These are phyloP conservation scores for Cydia amplana DNA, from an alignment of 1,140 invertebrate species.

Conservation along the genomic window DNA sequence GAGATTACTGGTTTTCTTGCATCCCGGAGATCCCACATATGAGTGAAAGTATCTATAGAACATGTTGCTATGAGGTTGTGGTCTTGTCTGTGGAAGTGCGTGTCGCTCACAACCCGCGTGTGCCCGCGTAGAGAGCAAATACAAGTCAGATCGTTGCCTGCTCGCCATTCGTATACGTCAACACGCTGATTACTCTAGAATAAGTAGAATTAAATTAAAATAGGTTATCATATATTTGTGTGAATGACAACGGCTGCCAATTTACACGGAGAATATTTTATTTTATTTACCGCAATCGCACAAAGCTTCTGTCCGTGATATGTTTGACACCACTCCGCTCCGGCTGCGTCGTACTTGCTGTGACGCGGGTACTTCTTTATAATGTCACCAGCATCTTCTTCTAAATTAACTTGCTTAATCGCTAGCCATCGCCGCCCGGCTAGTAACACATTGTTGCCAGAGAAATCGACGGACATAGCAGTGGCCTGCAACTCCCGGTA, in stretches of 20 bases:
- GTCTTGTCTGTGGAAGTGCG: conserved; percentile 95
- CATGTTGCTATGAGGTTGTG: conserved; percentile 94
- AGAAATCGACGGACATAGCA: conserved; percentile 93
- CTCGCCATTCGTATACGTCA: conserved; percentile 89
- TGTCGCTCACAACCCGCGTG: conserved; percentile 93
- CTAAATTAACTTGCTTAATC: conserved; percentile 85
- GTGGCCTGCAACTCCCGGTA: conserved; percentile 88
- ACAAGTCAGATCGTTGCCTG: conserved; percentile 83
- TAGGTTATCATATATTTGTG: not conserved
- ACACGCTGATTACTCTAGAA: conserved; percentile 90
- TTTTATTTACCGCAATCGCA: conserved; percentile 90
- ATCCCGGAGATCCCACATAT: conserved; percentile 96
- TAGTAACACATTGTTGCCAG: conserved; percentile 90
- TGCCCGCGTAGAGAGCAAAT: conserved; percentile 90
- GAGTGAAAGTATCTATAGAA: conserved; percentile 95
- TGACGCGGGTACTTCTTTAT: conserved; percentile 90
- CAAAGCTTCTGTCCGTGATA: conserved; percentile 88
- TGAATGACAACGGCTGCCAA: not conserved
- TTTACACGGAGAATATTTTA: conserved; percentile 1
- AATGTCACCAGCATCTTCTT: conserved; percentile 86
- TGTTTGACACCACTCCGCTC: conserved; percentile 95
- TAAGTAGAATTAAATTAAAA: not conserved
- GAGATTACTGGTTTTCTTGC: conserved; percentile 89
- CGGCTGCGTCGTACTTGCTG: conserved; percentile 96
- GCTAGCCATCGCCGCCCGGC: conserved; percentile 91